These are phyloP conservation scores for Cataglyphis cursor DNA, from an alignment of 2,888 invertebrate species.

Conservation along the genomic window DNA sequence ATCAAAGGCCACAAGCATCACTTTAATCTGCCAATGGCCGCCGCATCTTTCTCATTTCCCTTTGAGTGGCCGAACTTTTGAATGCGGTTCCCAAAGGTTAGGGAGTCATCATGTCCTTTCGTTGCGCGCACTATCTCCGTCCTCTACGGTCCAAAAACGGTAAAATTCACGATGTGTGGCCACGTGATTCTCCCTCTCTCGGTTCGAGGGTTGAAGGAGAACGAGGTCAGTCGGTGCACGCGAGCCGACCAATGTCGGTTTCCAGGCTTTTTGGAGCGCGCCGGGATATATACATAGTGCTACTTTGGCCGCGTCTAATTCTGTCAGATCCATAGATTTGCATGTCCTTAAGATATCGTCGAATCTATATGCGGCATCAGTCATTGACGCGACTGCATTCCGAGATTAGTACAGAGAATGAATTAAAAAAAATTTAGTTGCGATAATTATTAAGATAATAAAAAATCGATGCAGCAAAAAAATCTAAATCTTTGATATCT, in stretches of 20 bases:
- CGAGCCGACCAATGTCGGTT: slow-evolving; percentile 70
- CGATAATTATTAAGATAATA: not conserved
- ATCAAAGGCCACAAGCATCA: slow-evolving; percentile 74
- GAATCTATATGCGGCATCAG: not conserved
- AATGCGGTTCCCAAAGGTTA: slow-evolving; percentile 39
- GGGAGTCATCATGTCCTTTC: slow-evolving; percentile 35
- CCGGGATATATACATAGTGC: slow-evolving; percentile 17
- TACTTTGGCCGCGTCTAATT: slow-evolving; percentile 25
- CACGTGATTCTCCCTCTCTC: slow-evolving; percentile 68
- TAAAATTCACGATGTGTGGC: slow-evolving; percentile 68
- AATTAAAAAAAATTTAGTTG: not conserved
- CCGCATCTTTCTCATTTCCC: slow-evolving; percentile 61
- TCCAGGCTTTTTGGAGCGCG: slow-evolving; percentile 62
- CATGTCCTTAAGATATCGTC: not conserved
- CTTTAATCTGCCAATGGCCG: slow-evolving; percentile 79
- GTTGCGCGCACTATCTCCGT: slow-evolving; percentile 16
- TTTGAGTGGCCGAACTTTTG: slow-evolving; percentile 41
- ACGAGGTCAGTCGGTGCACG: slow-evolving; percentile 74
- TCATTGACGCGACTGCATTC: not conserved
- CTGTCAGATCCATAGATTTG: slow-evolving; percentile 10
- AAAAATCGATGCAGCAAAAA: not conserved
- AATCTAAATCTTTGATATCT: not conserved
- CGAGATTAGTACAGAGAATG: not conserved
- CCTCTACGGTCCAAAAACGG: slow-evolving; percentile 38
- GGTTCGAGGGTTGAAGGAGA: slow-evolving; percentile 36